Base-by-base conservation (phyloP, 2,888 invertebrate species). In the Eupithecia subumbrata region DNA sequence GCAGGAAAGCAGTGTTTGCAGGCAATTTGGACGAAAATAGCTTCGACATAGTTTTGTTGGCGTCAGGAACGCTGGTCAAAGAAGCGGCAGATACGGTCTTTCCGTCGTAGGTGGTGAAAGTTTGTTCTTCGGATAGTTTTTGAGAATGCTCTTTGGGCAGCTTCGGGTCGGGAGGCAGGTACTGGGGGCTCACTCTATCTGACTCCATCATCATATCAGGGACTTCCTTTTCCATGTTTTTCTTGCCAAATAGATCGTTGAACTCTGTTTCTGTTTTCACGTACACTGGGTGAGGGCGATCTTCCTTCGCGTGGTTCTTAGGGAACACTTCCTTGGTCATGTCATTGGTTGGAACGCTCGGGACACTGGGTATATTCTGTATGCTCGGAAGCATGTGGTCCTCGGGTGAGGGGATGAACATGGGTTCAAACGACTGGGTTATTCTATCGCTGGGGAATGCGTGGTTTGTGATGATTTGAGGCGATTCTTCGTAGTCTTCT, bases 321-420 rank as follows among this genome's bases (percentile, higher is more conserved):
- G 92, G 91, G 79, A 93, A 92, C 25, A 94, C 83, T 88, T 95
- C 93, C 79, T 92, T 93, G 4, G 95, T 94, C 80, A 85, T 89
- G 48, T 92, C 92, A 67, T 89, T 86, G 16, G 87, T 88, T 1
- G 92, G 80, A 78, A 93, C 86, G 14, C 86, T 67, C 2, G 67
- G 18, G 14, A 43, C 67, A 12, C 40, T 43, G n/a, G 18, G 43
- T 22, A 22, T 40, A 37, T 25, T 67, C 1, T 40, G n/a, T 11
- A 67, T 22, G 7, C 37, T 88, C 0, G 92, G 81, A 78, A 93
- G 75, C 82, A 95, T 84, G 83, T 96, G 96, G 82, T 97, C 97
- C 16, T 96, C 95, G 0, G 97, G 97, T 0, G 97, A 97, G 0
- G 97, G 97, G 81, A 97, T 96, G 82, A 97, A 98, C 95, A 97